phyloP scores from a whole-genome alignment of 53 echinoderm and acorn worm species.

The Mesocentrotus franciscanus region DNA sequence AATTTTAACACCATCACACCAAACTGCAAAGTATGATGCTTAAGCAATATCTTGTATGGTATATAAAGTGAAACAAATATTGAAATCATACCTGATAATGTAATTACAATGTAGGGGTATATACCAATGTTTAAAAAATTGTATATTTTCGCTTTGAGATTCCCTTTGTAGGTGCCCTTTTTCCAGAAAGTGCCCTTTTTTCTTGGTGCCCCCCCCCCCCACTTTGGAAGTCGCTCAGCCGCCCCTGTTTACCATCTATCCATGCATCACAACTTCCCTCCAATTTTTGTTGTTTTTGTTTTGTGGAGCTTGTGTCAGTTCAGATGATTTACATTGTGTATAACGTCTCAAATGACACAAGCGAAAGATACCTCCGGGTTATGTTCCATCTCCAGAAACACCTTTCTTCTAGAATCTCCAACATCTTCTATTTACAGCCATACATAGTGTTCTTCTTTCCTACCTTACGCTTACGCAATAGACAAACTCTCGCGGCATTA shows the following conservation, averaged over 20 bases:
- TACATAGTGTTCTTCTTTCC: background rate
- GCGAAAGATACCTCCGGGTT: background rate
- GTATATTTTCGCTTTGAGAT: too few relatives aligned
- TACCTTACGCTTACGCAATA: background rate
- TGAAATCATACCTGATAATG: too few relatives aligned
- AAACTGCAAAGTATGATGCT: too few relatives aligned
- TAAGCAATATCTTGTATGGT: too few relatives aligned
- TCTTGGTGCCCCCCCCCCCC: too few relatives aligned
- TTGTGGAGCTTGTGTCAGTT: background rate
- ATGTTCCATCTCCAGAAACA: background rate
- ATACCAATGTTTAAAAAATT: too few relatives aligned
- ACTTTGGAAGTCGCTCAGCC: too few relatives aligned
- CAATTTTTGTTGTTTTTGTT: background rate
- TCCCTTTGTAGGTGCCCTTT: too few relatives aligned
- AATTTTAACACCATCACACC: too few relatives aligned
- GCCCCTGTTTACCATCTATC: background rate
- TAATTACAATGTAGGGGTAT: too few relatives aligned
- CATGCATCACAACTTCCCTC: background rate
- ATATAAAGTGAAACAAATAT: too few relatives aligned
- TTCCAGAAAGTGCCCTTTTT: too few relatives aligned
- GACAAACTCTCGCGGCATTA: background rate
- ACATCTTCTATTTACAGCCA: background rate
- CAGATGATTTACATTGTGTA: background rate
- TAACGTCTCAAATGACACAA: background rate
- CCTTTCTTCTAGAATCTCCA: background rate